These are phyloP conservation scores for Mycetomoellerius zeteki DNA, from an alignment of 1,140 invertebrate genomes.

Conservation along the genomic window DNA sequence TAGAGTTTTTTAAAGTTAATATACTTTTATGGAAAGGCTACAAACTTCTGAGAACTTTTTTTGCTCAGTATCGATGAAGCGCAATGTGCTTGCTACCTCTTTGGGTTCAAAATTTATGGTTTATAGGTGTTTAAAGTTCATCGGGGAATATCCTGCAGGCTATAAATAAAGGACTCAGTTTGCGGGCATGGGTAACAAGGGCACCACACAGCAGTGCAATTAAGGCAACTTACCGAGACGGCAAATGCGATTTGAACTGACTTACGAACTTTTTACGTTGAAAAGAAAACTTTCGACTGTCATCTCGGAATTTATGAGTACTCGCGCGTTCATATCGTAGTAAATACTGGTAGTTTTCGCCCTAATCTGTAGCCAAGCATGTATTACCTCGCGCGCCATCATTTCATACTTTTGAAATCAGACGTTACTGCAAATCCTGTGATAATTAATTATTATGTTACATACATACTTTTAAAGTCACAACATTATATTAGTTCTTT, in stretches of 20 bases:
- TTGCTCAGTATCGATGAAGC: conserved; percentile 5
- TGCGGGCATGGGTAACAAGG: conserved; percentile 17
- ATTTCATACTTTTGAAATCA: conserved; percentile 28
- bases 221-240: conserved; percentile 26
- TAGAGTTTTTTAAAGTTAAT: not conserved
- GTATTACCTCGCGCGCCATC: conserved; percentile 16
- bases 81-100: conserved; percentile 11
- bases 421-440: not conserved
- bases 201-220: not conserved
- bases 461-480: conserved; percentile 66
- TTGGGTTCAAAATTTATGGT: conserved; percentile 16
- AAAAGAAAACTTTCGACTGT: conserved; percentile 45
- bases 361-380: conserved; percentile 6
- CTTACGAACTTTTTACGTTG: conserved; percentile 24
- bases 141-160: not conserved
- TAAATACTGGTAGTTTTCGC: not conserved
- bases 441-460: conserved; percentile 28
- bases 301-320: conserved; percentile 44
- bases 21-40: not conserved
- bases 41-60: conserved; percentile 22
- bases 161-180: conserved; percentile 32
- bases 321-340: not conserved
- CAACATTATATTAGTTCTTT: not conserved
- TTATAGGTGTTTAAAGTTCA: conserved; percentile 29
- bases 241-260: conserved; percentile 21